Evolutionary conservation across 2,888 invertebrate genomes (phyloP).

Genomic region (Saturnia japonica): DNA sequence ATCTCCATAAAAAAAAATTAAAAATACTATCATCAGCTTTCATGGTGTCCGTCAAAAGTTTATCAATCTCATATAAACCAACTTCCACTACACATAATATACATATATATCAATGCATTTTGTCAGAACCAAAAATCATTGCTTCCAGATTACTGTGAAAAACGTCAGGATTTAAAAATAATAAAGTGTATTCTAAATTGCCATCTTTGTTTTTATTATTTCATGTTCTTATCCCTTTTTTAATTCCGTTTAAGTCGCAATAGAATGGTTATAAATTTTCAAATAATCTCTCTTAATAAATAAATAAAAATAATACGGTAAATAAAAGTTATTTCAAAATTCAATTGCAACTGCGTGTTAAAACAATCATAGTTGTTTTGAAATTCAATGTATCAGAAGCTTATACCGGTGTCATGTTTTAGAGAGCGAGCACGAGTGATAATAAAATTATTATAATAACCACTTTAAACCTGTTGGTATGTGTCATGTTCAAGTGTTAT

Average conservation of each 20-base stretch:
- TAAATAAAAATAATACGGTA: not conserved
- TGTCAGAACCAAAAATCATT: not conserved
- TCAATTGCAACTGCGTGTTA: not conserved
- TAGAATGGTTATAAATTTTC: too few relatives aligned
- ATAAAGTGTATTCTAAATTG: too few relatives aligned
- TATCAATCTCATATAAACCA: too few relatives aligned
- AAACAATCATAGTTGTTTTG: not conserved
- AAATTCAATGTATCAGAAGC: not conserved
- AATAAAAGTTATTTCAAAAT: not conserved
- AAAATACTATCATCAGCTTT: too few relatives aligned
- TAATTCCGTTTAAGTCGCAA: too few relatives aligned
- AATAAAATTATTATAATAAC: slow-evolving; percentile 16
- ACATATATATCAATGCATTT: not conserved
- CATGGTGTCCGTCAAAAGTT: too few relatives aligned
- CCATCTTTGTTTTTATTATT: too few relatives aligned
- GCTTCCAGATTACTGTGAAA: not conserved
- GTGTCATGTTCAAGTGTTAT: slow-evolving; percentile 16
- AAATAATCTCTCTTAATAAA: not conserved
- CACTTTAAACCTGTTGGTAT: slow-evolving; percentile 11
- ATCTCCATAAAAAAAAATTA: too few relatives aligned
- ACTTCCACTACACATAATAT: not conserved
- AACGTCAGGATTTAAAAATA: too few relatives aligned
- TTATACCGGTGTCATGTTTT: slow-evolving; percentile 15
- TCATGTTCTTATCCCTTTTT: too few relatives aligned
- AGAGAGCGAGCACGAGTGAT: slow-evolving; percentile 8